Percentiles rank a stretch among this genome's conserved stretches.
Conservation (phyloP, 2,113 vertebrate genomes). For the Onychostoma macrolepis region DNA sequence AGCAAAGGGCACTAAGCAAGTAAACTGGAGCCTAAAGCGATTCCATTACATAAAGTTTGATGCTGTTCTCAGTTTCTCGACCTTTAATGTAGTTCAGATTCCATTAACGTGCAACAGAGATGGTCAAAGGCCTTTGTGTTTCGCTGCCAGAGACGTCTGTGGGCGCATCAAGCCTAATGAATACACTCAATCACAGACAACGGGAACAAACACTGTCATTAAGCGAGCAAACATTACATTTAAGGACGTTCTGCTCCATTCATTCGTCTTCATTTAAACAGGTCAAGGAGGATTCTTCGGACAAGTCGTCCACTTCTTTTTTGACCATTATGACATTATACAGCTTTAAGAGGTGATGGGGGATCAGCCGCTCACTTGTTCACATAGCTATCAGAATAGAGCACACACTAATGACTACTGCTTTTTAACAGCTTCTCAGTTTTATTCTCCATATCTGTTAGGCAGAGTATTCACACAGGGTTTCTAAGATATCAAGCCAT, state of each 20-base stretch:
- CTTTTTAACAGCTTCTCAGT: background rate
- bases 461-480: background rate
- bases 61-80: slow-evolving; percentile 35
- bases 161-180: slow-evolving; percentile 51
- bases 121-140: slow-evolving; percentile 26
- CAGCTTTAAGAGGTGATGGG: slow-evolving; percentile 11
- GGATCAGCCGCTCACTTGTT: background rate
- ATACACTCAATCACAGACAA: slow-evolving; percentile 53
- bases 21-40: background rate
- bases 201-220: slow-evolving; percentile 51
- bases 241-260: slow-evolving; percentile 29
- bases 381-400: background rate
- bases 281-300: slow-evolving; percentile 7
- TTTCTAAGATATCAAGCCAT: background rate
- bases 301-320: slow-evolving; percentile 12
- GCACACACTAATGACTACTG: background rate
- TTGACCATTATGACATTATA: slow-evolving; percentile 26
- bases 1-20: background rate
- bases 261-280: slow-evolving; percentile 55
- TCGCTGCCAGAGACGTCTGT: slow-evolving; percentile 3
- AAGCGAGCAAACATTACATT: slow-evolving; percentile 49
- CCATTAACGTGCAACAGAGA: slow-evolving; percentile 34
- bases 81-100: slow-evolving; percentile 46
- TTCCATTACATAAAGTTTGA: slow-evolving; percentile 31
- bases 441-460: background rate